Base-by-base conservation (phyloP, 2,888 invertebrate genomes). In the Oligia latruncula region DNA sequence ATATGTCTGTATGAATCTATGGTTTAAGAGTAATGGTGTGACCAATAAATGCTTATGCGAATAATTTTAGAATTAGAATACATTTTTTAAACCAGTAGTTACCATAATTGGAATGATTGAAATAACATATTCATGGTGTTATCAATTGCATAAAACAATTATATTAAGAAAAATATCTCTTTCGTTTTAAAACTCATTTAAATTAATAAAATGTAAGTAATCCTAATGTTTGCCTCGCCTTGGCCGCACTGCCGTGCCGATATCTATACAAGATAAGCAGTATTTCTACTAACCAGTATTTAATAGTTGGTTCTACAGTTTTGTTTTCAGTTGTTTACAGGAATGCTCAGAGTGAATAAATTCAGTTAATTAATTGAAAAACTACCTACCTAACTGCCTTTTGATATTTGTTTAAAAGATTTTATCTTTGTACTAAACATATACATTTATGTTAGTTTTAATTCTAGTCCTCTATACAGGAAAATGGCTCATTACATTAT, bases 241-340 rank as follows among this genome's bases (percentile, higher is more conserved):
- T 62, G 35, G 35, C 35, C n/a, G 35, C n/a, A 29, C 77, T 78
- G 6, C 35, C 4, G 55, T 46, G 55, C 65, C 60, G 43, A 67
- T 66, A 75, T 75, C 23, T n/a, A 81, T 71, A 62, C 49, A 29
- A 55, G 71, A 23, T 62, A 55, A 73, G 40, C 82, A 81, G 82
- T 83, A 83, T 85, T 85, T 55, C 23, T 71, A 64, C 35, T 73
- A 68, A 43, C 49, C 81, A 83, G 83, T 83, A 83, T 85, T 81
- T 67, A 4, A 65, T 17, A 73, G 17, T 62, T 23, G 23, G 77
- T 43, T 43, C 2, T 60, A 46, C 13, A 79, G 17, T 49, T 43
- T 43, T 43, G 43, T 43, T 43, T 43, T 43, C 52, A 43, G 43
- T 43, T 43, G 43, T 43, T 43, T 40, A 40, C 9, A 76, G 20